Percentiles rank a stretch among this genome's conserved stretches.
Conservation (phyloP, 1,140 invertebrate genomes). For the Drosophila erecta region DNA sequence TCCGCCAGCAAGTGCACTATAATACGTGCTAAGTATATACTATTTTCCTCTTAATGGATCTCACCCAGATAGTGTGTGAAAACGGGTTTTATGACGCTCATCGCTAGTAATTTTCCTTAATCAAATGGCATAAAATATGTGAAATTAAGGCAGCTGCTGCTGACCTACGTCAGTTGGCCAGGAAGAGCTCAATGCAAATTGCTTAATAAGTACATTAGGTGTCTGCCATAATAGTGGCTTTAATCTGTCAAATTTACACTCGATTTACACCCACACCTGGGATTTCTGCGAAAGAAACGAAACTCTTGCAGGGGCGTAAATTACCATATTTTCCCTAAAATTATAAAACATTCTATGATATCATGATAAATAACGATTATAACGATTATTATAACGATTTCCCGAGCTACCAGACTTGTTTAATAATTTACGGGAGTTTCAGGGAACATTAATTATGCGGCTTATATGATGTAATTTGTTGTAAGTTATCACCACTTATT, state of each 20-base stretch:
- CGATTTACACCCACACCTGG: not conserved
- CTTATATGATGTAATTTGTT: constrained; percentile 2
- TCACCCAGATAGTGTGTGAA: constrained; percentile 57
- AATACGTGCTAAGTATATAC: constrained; percentile 63
- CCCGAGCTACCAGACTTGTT: not conserved
- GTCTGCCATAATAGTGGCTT: constrained; percentile 8
- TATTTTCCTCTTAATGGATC: constrained; percentile 59
- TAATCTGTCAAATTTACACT: constrained; percentile 25
- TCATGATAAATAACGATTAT: not conserved
- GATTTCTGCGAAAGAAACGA: constrained; percentile 47
- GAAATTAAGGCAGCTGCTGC: constrained; percentile 49
- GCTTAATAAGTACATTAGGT: constrained; percentile 11
- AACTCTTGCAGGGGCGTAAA: constrained; percentile 20
- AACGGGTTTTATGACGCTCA: constrained; percentile 63
- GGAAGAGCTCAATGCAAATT: constrained; percentile 30
- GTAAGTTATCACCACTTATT: constrained; percentile 7
- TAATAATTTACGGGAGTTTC: not conserved
- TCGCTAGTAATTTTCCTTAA: constrained; percentile 70
- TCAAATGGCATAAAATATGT: constrained; percentile 61
- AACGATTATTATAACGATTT: not conserved
- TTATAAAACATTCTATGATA: not conserved
- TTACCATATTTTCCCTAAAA: not conserved
- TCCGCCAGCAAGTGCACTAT: constrained; percentile 20
- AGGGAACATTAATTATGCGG: not conserved
- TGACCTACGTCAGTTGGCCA: constrained; percentile 59